Base-by-base conservation (phyloP, 2,888 invertebrate genomes). In the Campopleginae sp. region DNA sequence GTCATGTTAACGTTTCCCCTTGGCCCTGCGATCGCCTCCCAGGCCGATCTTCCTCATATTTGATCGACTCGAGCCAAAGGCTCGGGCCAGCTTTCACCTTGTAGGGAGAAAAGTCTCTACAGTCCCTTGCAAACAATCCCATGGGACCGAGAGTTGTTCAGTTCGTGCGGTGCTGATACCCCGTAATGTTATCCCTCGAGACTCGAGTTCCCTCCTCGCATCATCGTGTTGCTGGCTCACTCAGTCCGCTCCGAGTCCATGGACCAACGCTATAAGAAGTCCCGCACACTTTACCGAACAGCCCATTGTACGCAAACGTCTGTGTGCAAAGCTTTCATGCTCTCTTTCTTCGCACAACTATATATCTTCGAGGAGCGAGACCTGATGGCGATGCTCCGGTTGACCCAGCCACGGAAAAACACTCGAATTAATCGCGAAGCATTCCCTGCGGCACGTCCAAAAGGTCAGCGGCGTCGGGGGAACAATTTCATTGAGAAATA, bases 351-450 rank as follows among this genome's bases (percentile, higher is more conserved):
- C 31, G 23, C n/a, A 33, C 0, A 19, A 31, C 3, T 17, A 46
- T 17, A n/a, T 17, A 17, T 14, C 19, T n/a, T 8, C 19, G n/a
- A 58, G 27, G 4, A 58, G 27, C 4, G 70, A n/a, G 17, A 17
- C 33, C n/a, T n/a, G 46, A 48, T 48, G 23, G 42, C 44, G 68
- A 44, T n/a, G 70, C 61, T 23, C 17, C 12, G 58, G 61, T 42
- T 42, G 31, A 87, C 85, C 84, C 75, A 70, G 65, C 78, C 65
- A 91, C 89, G 90, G 89, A 92, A 93, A 93, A 93, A 93, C 93
- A 93, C 92, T 93, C 92, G 92, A 93, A 93, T 93, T 93, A 93
- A 93, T 93, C 93, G 92, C 93, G 92, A 89, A 84, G 88, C 87
- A 90, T 91, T 92, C 93, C 93, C 93, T 86, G 77, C 91, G 93